Evolutionary conservation across 2,888 invertebrate species (phyloP).

Genomic region (Orchesella flavescens): DNA sequence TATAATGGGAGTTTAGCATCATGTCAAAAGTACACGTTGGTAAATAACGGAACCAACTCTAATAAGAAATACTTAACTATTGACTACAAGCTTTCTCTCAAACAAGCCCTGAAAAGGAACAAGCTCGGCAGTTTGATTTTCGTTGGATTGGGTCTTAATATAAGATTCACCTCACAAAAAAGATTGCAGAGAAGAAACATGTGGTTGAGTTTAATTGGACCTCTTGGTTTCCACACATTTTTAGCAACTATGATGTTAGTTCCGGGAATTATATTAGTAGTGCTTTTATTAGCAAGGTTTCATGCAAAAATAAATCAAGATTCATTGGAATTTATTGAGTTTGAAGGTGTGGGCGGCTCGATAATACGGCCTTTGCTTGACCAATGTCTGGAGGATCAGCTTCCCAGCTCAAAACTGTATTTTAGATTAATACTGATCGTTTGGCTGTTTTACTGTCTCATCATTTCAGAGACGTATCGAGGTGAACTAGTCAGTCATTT

Average conservation of each 20-base stretch:
- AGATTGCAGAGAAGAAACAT: background rate
- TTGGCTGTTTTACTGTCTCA: constrained; percentile 27
- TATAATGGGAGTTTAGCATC: constrained; percentile 22
- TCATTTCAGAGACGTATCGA: constrained; percentile 17
- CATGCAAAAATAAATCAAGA: no score
- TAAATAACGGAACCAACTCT: no score
- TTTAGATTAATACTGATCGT: constrained; percentile 17
- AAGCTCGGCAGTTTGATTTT: background rate
- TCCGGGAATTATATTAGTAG: background rate
- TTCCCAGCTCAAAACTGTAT: background rate
- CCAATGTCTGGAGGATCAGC: constrained; percentile 3
- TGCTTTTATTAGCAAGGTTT: no score
- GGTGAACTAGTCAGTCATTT: constrained; percentile 3
- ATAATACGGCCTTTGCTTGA: background rate
- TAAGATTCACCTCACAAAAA: background rate
- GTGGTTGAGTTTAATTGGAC: constrained; percentile 11
- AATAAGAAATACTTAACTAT: background rate
- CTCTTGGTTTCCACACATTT: background rate
- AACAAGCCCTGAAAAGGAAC: background rate
- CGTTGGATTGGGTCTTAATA: background rate
- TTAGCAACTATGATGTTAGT: background rate
- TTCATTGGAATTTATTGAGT: background rate
- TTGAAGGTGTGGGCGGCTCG: background rate
- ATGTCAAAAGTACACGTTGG: no score
- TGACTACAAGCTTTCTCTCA: constrained; percentile 1